These are phyloP conservation scores for Microchrysa polita DNA, from an alignment of 2,888 invertebrate species.

Conservation along the genomic window DNA sequence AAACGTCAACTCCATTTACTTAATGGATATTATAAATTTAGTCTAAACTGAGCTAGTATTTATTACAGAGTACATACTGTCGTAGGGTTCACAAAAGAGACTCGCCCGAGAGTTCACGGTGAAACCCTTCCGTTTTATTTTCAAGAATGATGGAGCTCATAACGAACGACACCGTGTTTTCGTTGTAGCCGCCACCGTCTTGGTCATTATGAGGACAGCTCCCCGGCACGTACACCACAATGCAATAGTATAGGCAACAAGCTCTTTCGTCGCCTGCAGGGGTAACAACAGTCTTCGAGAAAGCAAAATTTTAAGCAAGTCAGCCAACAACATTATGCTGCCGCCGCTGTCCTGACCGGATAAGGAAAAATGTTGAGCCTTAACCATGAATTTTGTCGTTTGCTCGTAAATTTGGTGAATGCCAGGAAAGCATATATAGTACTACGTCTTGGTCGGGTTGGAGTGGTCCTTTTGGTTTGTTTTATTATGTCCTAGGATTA, in stretches of 20 bases:
- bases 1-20: conserved; percentile 61
- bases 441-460: conserved; percentile 31
- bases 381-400: conserved; percentile 28
- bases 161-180: conserved; percentile 11
- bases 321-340: conserved; percentile 21
- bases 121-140: conserved; percentile 36
- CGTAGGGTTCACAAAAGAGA: conserved; percentile 13
- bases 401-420: conserved; percentile 31
- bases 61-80: conserved; percentile 47
- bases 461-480: conserved; percentile 39
- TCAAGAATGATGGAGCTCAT: conserved; percentile 1
- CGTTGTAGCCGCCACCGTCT: background rate
- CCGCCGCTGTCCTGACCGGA: background rate
- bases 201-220: conserved; percentile 15
- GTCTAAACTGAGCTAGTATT: conserved; percentile 50
- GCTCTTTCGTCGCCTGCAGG: background rate
- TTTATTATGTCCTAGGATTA: conserved; percentile 34
- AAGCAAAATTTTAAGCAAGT: conserved; percentile 42
- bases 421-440: conserved; percentile 6
- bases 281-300: conserved; percentile 22
- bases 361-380: conserved; percentile 19
- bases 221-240: background rate
- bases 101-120: conserved; percentile 7
- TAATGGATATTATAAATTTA: conserved; percentile 65
- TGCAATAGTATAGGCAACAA: conserved; percentile 30